Evolutionary conservation across 2,113 vertebrate species (phyloP).

Genomic region (Mormyrus lacerda): DNA sequence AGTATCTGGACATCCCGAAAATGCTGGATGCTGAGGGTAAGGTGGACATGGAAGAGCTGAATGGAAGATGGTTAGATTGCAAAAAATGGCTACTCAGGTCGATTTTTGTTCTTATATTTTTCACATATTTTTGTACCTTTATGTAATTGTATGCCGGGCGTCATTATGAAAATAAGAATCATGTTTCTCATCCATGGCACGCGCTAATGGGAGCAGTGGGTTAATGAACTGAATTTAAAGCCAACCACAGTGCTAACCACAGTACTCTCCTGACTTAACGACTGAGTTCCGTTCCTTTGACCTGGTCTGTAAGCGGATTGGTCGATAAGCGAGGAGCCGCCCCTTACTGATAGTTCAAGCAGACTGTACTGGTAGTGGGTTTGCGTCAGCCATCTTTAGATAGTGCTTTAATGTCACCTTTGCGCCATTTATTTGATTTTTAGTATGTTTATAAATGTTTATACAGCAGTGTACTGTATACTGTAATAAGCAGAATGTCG

Average conservation of each 20-base stretch:
- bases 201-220: background rate
- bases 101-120: background rate
- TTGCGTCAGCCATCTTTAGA: too few relatives aligned
- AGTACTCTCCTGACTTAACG: too few relatives aligned
- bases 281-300: too few relatives aligned
- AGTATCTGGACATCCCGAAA: conserved; percentile 89
- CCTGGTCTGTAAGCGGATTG: too few relatives aligned
- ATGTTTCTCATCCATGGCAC: background rate
- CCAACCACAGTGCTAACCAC: background rate
- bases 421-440: too few relatives aligned
- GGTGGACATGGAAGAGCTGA: background rate
- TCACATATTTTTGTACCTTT: background rate
- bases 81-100: background rate
- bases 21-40: conserved; percentile 94
- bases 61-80: background rate
- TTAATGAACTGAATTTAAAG: background rate
- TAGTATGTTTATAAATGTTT: too few relatives aligned
- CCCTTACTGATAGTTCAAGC: too few relatives aligned
- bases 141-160: background rate
- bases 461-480: too few relatives aligned
- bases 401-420: too few relatives aligned
- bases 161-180: background rate
- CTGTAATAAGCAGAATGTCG: too few relatives aligned
- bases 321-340: too few relatives aligned
- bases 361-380: too few relatives aligned